Evolutionary conservation across 1,140 invertebrate genomes (phyloP).

Genomic region (Idris sp.): DNA sequence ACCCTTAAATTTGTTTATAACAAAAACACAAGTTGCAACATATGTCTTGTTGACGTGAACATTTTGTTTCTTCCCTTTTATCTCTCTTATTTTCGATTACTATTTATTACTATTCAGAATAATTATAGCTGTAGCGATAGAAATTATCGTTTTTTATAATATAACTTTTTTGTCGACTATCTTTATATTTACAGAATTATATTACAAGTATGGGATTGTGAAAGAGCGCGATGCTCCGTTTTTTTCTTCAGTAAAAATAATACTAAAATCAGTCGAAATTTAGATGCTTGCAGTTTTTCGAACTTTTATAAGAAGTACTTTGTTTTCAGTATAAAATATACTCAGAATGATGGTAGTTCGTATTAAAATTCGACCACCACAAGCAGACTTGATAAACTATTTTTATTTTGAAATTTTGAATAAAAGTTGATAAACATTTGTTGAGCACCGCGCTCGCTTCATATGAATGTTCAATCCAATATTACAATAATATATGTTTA

Average conservation of each 20-base stretch:
- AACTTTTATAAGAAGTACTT: slow-evolving; percentile 5
- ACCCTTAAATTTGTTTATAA: slow-evolving; percentile 53
- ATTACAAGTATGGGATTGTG: slow-evolving; percentile 64
- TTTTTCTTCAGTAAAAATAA: too few species aligned
- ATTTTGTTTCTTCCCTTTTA: slow-evolving; percentile 14
- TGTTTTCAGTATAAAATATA: slow-evolving; percentile 43
- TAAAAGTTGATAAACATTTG: background rate
- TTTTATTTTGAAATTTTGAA: background rate
- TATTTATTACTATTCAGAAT: slow-evolving; percentile 64
- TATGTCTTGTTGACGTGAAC: slow-evolving; percentile 48
- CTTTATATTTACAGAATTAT: slow-evolving; percentile 75
- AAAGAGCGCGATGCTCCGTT: slow-evolving; percentile 29
- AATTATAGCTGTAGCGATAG: slow-evolving; percentile 68
- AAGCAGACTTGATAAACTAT: background rate
- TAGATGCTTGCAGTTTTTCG: background rate
- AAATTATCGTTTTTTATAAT: slow-evolving; percentile 70
- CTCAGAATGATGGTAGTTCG: slow-evolving; percentile 13
- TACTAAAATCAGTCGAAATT: too few species aligned
- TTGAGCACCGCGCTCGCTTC: slow-evolving; percentile 53
- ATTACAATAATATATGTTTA: slow-evolving; percentile 78
- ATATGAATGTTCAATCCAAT: slow-evolving; percentile 70
- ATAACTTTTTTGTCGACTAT: slow-evolving; percentile 70
- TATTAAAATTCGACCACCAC: background rate
- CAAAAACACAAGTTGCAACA: slow-evolving; percentile 67
- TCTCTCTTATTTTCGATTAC: slow-evolving; percentile 32